A percentile compares a stretch with the other conserved stretches of the same genome.
Evolutionary conservation across 1,140 invertebrate species (phyloP).

Genomic region (Ephestia elutella): DNA sequence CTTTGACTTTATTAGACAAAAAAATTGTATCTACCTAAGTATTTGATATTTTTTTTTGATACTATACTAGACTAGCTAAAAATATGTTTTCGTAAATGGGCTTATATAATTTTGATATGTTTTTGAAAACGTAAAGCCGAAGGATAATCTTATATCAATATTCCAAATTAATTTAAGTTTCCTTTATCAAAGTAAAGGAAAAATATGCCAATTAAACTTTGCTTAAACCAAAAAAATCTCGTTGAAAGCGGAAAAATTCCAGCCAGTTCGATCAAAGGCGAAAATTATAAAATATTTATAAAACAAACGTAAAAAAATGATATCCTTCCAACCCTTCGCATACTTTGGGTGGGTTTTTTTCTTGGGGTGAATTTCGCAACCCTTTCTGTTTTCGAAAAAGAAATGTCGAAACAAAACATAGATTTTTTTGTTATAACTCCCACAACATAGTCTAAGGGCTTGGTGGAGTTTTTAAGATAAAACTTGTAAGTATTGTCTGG

Average conservation of each 20-base stretch:
- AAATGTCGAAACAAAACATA: constrained; percentile 17
- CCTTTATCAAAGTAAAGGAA: no score
- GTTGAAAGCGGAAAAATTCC: constrained; percentile 11
- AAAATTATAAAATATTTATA: constrained; percentile 45
- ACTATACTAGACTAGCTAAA: no score
- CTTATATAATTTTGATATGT: no score
- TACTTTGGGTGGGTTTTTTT: constrained; percentile 44
- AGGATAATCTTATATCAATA: no score
- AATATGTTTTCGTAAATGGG: no score
- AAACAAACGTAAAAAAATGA: constrained; percentile 30
- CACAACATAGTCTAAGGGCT: constrained; percentile 7
- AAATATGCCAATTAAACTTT: constrained; percentile 5
- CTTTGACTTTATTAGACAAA: no score
- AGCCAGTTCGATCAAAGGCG: constrained; percentile 36
- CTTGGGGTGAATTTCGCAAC: constrained; percentile 30
- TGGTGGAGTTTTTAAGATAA: neutral
- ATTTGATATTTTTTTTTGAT: no score
- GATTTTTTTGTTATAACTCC: constrained; percentile 12
- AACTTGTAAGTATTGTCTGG: no score
- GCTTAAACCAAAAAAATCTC: constrained; percentile 4
- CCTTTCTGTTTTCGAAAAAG: constrained; percentile 27
- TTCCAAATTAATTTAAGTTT: no score
- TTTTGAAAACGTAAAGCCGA: no score
- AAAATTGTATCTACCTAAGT: no score
- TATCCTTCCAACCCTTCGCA: constrained; percentile 26